Conservation (phyloP, 2,797 vertebrate species). For the Botia kubotai region DNA sequence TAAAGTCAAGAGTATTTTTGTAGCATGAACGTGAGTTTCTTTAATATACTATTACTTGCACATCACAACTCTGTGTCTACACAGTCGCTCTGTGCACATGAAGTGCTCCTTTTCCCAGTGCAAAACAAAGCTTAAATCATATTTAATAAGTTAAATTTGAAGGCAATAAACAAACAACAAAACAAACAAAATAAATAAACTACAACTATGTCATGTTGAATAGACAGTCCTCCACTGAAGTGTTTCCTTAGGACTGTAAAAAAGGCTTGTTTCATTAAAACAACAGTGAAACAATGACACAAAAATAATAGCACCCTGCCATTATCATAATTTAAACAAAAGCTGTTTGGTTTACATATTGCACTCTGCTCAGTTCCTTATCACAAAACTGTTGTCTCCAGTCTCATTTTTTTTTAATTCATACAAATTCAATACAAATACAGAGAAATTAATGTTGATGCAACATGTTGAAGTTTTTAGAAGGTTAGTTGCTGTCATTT, state of each 20-base stretch:
- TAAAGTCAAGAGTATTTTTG: slow-evolving; percentile 17
- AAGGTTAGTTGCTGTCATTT: slow-evolving; percentile 33
- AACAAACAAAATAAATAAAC: too few species aligned
- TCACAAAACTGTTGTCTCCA: background rate
- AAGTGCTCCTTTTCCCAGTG: slow-evolving; percentile 38
- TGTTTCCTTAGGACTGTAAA: slow-evolving; percentile 10
- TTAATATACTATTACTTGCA: slow-evolving; percentile 49
- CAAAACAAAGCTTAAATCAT: slow-evolving; percentile 34
- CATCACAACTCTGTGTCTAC: slow-evolving; percentile 37
- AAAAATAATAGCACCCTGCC: background rate
- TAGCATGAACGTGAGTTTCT: slow-evolving; percentile 37
- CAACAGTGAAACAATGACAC: slow-evolving; percentile 17
- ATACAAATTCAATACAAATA: too few species aligned
- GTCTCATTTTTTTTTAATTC: background rate
- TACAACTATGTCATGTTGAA: slow-evolving; percentile 11
- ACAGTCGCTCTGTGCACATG: slow-evolving; percentile 20
- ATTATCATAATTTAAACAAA: background rate
- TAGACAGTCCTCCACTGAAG: background rate
- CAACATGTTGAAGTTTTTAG: background rate
- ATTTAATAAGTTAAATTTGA: slow-evolving; percentile 6
- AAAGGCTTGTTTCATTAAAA: slow-evolving; percentile 16
- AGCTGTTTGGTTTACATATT: background rate
- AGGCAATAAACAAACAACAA: background rate
- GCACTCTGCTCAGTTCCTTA: background rate
- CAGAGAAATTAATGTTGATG: background rate